These are phyloP conservation scores for Drosophila dives DNA, from an alignment of 2,888 invertebrate genomes.

Conservation along the genomic window DNA sequence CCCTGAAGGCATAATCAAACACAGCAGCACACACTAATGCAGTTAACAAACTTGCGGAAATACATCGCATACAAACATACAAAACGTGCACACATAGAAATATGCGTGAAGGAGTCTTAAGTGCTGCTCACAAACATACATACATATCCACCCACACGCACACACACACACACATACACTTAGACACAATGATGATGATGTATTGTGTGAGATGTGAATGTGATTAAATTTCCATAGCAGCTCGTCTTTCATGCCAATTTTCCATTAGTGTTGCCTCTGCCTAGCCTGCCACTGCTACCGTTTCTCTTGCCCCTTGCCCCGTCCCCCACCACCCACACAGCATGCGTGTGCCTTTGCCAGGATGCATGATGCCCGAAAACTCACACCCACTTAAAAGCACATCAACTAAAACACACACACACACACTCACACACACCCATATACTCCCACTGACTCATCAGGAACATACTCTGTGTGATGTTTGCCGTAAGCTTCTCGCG, in stretches of 20 bases:
- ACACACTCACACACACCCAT: conserved; percentile 16
- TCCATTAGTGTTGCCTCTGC: conserved; percentile 71
- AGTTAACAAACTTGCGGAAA: conserved; percentile 79
- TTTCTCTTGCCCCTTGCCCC: conserved; percentile 2
- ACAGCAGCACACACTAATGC: conserved; percentile 76
- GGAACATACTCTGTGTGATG: conserved; percentile 31
- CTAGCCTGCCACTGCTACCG: conserved; percentile 32
- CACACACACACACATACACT: conserved; percentile 4
- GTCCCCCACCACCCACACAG: too few species aligned
- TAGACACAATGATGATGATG: conserved; percentile 75
- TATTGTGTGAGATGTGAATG: conserved; percentile 80
- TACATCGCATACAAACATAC: conserved; percentile 42
- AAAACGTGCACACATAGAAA: conserved; percentile 36
- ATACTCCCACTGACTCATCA: conserved; percentile 39
- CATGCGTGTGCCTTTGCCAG: conserved; percentile 16
- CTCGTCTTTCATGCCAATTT: conserved; percentile 81
- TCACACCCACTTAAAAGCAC: conserved; percentile 70
- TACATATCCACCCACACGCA: conserved; percentile 13
- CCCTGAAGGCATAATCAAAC: conserved; percentile 77
- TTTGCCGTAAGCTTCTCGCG: conserved; percentile 66
- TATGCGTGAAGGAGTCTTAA: conserved; percentile 67
- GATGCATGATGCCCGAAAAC: conserved; percentile 13
- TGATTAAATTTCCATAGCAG: conserved; percentile 81
- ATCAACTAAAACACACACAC: conserved; percentile 50
- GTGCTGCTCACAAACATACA: conserved; percentile 54